phyloP scores from a whole-genome alignment of 2,113 vertebrate species.

The Potamarius usumacintae region DNA sequence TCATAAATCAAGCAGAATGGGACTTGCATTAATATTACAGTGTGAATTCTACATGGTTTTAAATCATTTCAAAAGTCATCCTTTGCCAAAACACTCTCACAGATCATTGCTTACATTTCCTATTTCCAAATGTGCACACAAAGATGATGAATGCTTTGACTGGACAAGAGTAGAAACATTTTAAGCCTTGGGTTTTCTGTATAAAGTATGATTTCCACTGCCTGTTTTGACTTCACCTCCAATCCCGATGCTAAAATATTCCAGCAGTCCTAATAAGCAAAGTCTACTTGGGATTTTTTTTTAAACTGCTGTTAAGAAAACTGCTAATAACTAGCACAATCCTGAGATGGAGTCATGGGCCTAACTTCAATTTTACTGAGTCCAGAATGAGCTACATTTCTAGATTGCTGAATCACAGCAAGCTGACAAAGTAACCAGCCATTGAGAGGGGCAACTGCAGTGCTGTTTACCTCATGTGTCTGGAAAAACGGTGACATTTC shows the following conservation, averaged over 20 bases:
- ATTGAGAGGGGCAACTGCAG: not conserved
- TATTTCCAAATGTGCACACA: not conserved
- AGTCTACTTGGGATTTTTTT: not conserved
- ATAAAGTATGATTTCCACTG: not conserved
- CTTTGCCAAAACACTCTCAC: not conserved
- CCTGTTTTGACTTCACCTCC: not conserved
- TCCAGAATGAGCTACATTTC: not conserved
- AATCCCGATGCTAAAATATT: not conserved
- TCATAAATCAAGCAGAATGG: not conserved
- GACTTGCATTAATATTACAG: not conserved
- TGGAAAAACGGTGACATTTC: slow-evolving; percentile 91
- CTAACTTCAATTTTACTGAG: not conserved
- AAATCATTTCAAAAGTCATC: not conserved
- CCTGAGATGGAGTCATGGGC: not conserved
- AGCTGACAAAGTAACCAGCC: not conserved
- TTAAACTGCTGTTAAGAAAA: too few species aligned
- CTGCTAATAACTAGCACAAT: not conserved
- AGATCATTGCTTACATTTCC: not conserved
- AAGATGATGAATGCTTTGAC: not conserved
- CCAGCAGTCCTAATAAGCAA: not conserved
- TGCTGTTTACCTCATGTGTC: slow-evolving; percentile 86
- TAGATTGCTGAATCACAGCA: not conserved
- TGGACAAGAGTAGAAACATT: not conserved
- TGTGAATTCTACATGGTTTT: not conserved
- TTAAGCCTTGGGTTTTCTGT: not conserved